A percentile compares a stretch with the other conserved stretches of the same genome.
Evolutionary conservation across 1,140 invertebrate genomes (phyloP).

Genomic region (Leguminivora glycinivorella): DNA sequence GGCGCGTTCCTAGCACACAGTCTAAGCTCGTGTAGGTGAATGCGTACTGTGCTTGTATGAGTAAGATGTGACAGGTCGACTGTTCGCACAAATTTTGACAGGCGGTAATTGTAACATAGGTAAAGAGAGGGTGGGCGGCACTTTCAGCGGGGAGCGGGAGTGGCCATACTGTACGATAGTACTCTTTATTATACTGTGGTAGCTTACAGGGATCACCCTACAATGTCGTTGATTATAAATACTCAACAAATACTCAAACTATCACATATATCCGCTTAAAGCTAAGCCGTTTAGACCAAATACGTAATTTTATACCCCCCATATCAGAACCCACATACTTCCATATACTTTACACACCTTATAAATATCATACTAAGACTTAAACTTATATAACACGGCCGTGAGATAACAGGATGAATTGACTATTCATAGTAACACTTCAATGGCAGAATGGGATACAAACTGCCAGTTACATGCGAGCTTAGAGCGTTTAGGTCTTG

Average conservation of each 20-base stretch:
- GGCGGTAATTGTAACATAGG: no score
- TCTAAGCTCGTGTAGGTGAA: no score
- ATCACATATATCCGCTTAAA: background rate
- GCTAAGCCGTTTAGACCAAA: background rate
- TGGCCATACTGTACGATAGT: no score
- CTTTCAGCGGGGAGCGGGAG: no score
- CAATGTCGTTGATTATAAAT: background rate
- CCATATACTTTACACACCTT: background rate
- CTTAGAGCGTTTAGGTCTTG: background rate
- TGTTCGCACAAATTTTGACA: no score
- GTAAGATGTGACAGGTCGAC: no score
- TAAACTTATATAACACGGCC: background rate
- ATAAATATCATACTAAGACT: background rate
- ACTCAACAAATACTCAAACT: background rate
- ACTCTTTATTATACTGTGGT: no score
- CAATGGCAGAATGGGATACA: background rate
- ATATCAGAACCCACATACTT: background rate
- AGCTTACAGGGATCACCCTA: background rate
- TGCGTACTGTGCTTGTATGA: no score
- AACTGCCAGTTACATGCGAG: background rate
- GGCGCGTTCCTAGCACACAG: no score
- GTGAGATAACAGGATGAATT: conserved; percentile 12
- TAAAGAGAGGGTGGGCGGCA: no score
- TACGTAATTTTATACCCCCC: conserved; percentile 1
- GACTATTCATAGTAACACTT: conserved; percentile 9